Evolutionary conservation across 2,888 invertebrate genomes (phyloP).

Genomic region (Neoaliturus tenellus): DNA sequence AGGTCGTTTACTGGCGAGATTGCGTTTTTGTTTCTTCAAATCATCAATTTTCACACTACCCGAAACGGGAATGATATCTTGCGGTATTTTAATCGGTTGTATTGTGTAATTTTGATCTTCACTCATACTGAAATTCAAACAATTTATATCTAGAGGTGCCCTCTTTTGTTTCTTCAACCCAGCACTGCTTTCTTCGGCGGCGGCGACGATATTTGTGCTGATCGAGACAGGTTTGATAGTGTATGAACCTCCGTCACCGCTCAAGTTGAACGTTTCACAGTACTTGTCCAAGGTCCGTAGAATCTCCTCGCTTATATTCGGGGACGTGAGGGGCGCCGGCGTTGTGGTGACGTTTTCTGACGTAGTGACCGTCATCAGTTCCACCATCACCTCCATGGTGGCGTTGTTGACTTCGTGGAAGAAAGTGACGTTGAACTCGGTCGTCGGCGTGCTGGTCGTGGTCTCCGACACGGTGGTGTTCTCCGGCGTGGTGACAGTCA

Average conservation of each 20-base stretch:
- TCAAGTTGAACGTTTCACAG: constrained; percentile 32
- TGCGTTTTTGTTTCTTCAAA: neutral
- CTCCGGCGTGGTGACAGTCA: neutral
- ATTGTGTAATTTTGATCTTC: neutral
- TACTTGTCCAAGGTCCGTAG: constrained; percentile 28
- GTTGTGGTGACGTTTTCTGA: neutral
- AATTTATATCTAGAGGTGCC: neutral
- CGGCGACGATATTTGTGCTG: neutral
- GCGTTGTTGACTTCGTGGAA: neutral
- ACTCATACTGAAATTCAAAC: neutral
- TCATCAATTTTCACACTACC: neutral
- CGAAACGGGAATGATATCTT: neutral
- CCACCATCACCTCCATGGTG: constrained; percentile 1
- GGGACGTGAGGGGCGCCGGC: neutral
- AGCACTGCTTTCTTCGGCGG: neutral
- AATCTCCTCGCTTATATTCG: neutral
- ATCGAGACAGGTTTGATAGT: neutral
- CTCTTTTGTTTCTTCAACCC: neutral
- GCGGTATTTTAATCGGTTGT: neutral
- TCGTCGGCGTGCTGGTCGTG: neutral
- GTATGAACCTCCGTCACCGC: neutral
- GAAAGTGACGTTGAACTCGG: neutral
- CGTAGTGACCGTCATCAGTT: neutral
- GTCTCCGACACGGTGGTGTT: neutral
- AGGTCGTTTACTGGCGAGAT: neutral